Base-by-base conservation (phyloP, 2,113 vertebrate genomes). In the Macquaria australasica region DNA sequence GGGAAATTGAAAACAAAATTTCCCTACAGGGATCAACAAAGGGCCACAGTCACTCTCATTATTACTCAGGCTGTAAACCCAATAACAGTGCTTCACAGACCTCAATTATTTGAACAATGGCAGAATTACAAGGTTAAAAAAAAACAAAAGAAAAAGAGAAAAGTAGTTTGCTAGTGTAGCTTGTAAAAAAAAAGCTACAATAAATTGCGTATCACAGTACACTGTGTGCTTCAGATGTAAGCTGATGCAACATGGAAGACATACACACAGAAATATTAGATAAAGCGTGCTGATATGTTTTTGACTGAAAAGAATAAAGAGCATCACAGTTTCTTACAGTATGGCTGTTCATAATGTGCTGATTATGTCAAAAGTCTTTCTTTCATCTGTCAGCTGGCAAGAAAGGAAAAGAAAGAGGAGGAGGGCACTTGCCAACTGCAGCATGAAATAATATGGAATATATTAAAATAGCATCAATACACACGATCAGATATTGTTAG, bases 351-450 rank as follows among this genome's bases (percentile, higher is more conserved):
- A 20, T 69, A 70, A 84, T 64, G 90, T 92, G 85, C 94, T 90
- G 90, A 94, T 91, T 93, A 85, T 89, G 92, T 94, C 92, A 92
- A 84, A 85, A 88, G 67, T 85, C 73, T 81, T 67, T 62, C 70
- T 92, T 89, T 89, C 58, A 81, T 87, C 73, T 84, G 83, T 84
- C 76, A 43, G 86, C 0, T 5, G 70, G 51, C 16, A 67, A 80
- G 25, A 79, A 63, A 58, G 20, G 15, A 55, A 73, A 51, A 79
- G 62, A 58, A 74, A 73, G 5, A 83, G 39, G 53, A 79, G 41
- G 50, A 59, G 66, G 77, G 67, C 31, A 51, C 50, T 72, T 75
- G 67, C 76, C 82, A 84, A 82, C 66, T 68, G 82, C 76, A 79
- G 77, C 77, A 80, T 45, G 81, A 88, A 91, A 90, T 88, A 91